Conservation (phyloP, 2,113 vertebrate species). For the Microtus ochrogaster region DNA sequence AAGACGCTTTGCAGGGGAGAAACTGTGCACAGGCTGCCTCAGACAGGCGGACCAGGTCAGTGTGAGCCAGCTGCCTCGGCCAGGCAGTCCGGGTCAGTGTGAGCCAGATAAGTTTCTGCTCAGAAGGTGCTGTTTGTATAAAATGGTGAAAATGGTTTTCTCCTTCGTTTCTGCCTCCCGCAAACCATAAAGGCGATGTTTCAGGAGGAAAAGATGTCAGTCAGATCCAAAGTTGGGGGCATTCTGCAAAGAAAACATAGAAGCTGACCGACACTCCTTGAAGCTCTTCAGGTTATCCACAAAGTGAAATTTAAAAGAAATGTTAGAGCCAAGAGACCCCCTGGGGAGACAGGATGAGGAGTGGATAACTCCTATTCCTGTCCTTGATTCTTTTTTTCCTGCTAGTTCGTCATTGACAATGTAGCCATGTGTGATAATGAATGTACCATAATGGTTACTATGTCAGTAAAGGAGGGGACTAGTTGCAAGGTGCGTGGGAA, state of each 20-base stretch:
- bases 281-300: conserved; percentile 32
- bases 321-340: background rate
- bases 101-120: background rate
- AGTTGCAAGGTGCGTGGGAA: background rate
- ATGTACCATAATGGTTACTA: background rate
- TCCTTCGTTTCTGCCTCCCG: background rate
- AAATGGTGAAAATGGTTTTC: background rate
- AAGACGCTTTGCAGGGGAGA: background rate
- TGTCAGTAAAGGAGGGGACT: background rate
- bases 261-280: background rate
- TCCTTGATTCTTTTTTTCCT: background rate
- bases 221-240: background rate
- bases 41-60: background rate
- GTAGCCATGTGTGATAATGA: background rate
- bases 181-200: background rate
- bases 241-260: background rate
- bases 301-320: conserved; percentile 41
- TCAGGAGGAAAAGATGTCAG: background rate
- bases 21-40: background rate
- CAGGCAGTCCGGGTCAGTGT: background rate
- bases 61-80: background rate
- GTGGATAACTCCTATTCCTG: background rate
- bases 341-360: background rate
- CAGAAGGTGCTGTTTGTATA: background rate
- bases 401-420: background rate